These are phyloP conservation scores for Plestiodon gilberti DNA, from an alignment of 2,113 vertebrate species.

Conservation along the genomic window DNA sequence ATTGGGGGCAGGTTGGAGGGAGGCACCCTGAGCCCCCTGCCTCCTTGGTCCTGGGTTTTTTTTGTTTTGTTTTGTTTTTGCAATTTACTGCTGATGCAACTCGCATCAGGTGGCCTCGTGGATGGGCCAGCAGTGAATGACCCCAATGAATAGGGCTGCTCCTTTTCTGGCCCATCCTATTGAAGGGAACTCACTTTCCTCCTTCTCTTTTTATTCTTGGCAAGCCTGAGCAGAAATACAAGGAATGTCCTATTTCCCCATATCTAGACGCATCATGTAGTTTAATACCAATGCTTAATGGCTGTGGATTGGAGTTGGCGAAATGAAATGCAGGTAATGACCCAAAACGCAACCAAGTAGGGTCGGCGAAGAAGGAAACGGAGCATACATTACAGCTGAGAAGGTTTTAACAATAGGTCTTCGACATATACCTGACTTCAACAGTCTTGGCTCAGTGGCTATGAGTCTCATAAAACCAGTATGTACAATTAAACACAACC, in stretches of 20 bases:
- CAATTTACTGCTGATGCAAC: too few relatives aligned
- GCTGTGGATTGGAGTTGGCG: constrained; percentile 44
- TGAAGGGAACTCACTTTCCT: not conserved
- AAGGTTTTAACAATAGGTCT: constrained; percentile 44
- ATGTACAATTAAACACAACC: constrained; percentile 60
- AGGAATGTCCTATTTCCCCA: not conserved
- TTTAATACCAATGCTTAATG: constrained; percentile 55
- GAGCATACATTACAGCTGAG: constrained; percentile 47
- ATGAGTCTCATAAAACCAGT: constrained; percentile 56
- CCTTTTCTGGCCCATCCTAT: not conserved
- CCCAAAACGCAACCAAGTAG: constrained; percentile 51
- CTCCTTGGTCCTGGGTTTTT: too few relatives aligned
- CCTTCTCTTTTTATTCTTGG: not conserved
- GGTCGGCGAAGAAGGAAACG: constrained; percentile 51
- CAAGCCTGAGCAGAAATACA: not conserved
- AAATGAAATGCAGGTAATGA: constrained; percentile 59
- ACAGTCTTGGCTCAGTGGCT: constrained; percentile 61
- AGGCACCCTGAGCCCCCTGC: too few relatives aligned
- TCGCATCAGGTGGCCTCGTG: too few relatives aligned
- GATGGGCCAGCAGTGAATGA: not conserved
- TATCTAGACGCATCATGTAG: constrained; percentile 6
- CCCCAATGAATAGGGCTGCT: not conserved
- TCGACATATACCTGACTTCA: constrained; percentile 55
- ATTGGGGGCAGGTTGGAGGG: too few relatives aligned
- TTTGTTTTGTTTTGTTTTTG: too few relatives aligned